A percentile compares a stretch with the other conserved stretches of the same genome.
Conservation (phyloP, 2,797 vertebrate genomes). For the Sebastes cheni region DNA sequence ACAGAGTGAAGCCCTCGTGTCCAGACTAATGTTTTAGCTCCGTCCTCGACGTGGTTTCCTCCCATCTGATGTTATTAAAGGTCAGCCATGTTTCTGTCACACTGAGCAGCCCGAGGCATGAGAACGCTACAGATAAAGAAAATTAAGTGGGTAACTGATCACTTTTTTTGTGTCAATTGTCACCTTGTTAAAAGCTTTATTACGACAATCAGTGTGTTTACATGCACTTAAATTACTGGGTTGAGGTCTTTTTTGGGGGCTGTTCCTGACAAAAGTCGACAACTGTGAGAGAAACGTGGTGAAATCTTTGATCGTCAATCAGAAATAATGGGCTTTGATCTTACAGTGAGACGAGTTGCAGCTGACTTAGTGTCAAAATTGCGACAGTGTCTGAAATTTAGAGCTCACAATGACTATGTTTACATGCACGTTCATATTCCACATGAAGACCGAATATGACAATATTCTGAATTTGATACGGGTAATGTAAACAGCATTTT, state of each 20-base stretch:
- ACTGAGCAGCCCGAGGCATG: conserved; percentile 27
- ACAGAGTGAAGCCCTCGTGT: conserved; percentile 66
- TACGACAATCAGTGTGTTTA: neutral
- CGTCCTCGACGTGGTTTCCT: conserved; percentile 47
- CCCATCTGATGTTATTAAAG: conserved; percentile 55
- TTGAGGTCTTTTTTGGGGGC: neutral
- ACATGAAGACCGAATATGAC: too few relatives aligned
- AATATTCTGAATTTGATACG: too few relatives aligned
- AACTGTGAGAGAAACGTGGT: neutral
- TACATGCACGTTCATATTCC: too few relatives aligned
- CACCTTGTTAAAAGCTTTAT: conserved; percentile 31
- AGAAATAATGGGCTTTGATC: neutral
- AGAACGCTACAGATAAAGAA: conserved; percentile 41
- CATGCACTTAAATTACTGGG: neutral
- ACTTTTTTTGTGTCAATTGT: conserved; percentile 4
- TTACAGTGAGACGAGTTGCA: neutral
- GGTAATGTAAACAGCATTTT: too few relatives aligned
- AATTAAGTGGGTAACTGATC: neutral
- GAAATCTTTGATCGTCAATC: neutral
- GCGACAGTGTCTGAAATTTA: neutral
- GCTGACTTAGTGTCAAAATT: neutral
- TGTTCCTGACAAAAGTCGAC: neutral
- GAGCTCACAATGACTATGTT: neutral
- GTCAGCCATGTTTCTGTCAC: conserved; percentile 53
- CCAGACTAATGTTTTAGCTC: conserved; percentile 67